Conservation (phyloP, 2,888 invertebrate genomes). For the Stomorhina lunata region DNA sequence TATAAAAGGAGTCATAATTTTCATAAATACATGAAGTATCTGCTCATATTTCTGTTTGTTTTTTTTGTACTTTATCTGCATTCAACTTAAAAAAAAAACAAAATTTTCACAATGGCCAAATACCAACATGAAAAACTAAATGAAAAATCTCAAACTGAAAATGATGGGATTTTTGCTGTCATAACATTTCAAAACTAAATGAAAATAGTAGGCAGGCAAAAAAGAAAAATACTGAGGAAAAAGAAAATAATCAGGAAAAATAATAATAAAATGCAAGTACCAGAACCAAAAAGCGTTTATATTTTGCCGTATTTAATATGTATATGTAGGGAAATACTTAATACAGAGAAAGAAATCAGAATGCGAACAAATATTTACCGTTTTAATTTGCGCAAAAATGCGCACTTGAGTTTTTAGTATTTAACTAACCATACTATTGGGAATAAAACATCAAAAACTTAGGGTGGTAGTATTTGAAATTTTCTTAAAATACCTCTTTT, state of each 20-base stretch:
- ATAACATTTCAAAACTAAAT: conserved; percentile 61
- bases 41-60: neutral
- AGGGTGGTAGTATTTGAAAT: too few species aligned
- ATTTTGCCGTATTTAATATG: too few species aligned
- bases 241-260: conserved; percentile 2
- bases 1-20: conserved; percentile 41
- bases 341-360: neutral
- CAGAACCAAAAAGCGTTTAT: neutral
- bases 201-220: conserved; percentile 32
- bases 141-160: conserved; percentile 55
- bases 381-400: neutral
- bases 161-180: conserved; percentile 60
- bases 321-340: too few species aligned
- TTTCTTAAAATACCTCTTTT: too few species aligned
- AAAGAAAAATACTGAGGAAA: conserved; percentile 24
- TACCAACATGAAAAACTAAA: conserved; percentile 17
- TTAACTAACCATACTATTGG: too few species aligned
- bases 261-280: conserved; percentile 17
- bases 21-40: conserved; percentile 17
- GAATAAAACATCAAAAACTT: too few species aligned
- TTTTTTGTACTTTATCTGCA: neutral
- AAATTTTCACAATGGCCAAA: conserved; percentile 42
- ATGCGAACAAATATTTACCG: neutral
- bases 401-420: too few species aligned
- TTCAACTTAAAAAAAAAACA: conserved; percentile 10